Conservation (phyloP, 2,113 vertebrate species). For the Scartelaos histophorus region DNA sequence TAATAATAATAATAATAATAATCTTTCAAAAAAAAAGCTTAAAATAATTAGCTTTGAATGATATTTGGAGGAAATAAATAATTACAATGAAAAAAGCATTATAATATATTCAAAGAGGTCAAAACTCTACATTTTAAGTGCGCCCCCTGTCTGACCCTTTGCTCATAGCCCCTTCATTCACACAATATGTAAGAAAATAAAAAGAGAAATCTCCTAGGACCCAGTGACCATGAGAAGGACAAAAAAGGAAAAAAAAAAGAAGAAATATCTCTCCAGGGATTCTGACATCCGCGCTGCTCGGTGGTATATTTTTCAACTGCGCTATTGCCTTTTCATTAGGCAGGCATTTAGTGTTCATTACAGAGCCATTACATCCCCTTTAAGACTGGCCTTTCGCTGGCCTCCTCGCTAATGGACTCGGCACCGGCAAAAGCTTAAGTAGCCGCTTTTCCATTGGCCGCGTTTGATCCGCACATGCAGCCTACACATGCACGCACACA, state of each 20-base stretch:
- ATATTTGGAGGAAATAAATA: neutral
- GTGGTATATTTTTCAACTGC: conserved; percentile 46
- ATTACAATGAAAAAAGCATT: neutral
- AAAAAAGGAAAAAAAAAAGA: conserved; percentile 1
- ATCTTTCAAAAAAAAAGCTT: too few species aligned
- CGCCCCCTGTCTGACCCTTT: neutral
- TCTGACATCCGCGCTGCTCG: conserved; percentile 25
- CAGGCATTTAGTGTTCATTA: conserved; percentile 58
- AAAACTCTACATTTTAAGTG: neutral
- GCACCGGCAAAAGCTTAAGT: conserved; percentile 41
- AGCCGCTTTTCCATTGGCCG: conserved; percentile 33
- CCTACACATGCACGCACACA: neutral
- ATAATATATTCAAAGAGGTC: neutral
- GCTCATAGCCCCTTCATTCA: neutral
- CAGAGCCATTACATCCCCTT: conserved; percentile 63
- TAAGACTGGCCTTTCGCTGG: conserved; percentile 50
- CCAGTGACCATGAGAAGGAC: neutral
- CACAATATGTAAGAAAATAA: neutral
- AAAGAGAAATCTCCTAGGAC: neutral
- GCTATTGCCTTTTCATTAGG: conserved; percentile 66
- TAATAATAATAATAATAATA: too few species aligned
- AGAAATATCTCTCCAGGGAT: conserved; percentile 16
- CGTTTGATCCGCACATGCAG: conserved; percentile 36
- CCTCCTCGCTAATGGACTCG: conserved; percentile 56
- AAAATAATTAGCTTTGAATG: neutral